Evolutionary conservation across 2,113 vertebrate genomes (phyloP).

Genomic region (Calidris pygmaea): DNA sequence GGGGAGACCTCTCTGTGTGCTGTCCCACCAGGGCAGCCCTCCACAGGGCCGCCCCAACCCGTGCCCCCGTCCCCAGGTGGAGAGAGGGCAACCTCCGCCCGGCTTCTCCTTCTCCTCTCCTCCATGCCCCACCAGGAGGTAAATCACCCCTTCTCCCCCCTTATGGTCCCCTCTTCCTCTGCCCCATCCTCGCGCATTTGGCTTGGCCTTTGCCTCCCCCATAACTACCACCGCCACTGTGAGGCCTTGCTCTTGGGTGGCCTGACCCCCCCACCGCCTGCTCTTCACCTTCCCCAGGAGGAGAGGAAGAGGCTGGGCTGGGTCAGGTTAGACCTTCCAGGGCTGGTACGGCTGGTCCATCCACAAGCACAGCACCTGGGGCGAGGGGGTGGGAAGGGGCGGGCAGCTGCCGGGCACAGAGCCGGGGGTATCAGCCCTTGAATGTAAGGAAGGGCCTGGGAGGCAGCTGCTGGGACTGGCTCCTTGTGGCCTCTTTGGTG

Average conservation of each 20-base stretch:
- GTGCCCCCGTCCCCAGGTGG: rapidly evolving
- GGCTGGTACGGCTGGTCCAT: constrained; percentile 34
- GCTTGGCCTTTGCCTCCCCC: constrained; percentile 45
- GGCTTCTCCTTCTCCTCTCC: background rate
- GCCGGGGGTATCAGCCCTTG: background rate
- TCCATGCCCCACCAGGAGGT: background rate
- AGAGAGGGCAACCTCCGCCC: background rate
- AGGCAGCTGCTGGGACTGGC: constrained; percentile 73
- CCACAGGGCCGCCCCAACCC: background rate
- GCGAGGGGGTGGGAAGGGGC: constrained; percentile 36
- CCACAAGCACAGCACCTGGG: constrained; percentile 62
- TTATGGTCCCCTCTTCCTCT: rapidly evolving
- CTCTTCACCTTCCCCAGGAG: background rate
- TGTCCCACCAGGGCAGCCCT: background rate
- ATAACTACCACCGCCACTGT: constrained; percentile 34
- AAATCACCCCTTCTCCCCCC: background rate
- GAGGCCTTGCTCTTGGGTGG: constrained; percentile 55
- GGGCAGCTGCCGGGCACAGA: background rate
- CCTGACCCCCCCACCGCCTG: background rate
- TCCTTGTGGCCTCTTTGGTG: constrained; percentile 65
- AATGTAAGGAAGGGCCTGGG: constrained; percentile 56
- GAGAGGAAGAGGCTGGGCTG: background rate
- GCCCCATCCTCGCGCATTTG: background rate
- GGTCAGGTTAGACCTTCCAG: background rate
- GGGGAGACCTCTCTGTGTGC: background rate